Percentiles rank a stretch among this genome's conserved stretches.
phyloP scores from a whole-genome alignment of 1,140 invertebrate genomes.

The Plutomurus gul region DNA sequence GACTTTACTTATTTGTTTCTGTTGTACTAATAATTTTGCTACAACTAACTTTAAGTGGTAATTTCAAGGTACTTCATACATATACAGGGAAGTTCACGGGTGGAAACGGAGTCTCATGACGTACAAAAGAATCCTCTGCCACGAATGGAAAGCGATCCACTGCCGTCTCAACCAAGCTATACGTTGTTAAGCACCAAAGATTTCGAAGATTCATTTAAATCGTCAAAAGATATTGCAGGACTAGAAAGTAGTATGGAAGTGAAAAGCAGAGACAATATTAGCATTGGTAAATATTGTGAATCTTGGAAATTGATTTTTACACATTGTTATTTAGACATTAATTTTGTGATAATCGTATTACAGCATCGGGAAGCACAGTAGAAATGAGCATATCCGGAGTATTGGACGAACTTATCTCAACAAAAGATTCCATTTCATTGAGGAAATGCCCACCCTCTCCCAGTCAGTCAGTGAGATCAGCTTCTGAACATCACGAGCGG shows the following conservation, averaged over 20 bases:
- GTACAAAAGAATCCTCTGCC: not conserved
- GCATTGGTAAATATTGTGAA: not conserved
- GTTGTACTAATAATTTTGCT: too few relatives aligned
- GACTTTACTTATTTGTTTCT: not conserved
- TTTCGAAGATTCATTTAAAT: constrained; percentile 40
- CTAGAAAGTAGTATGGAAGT: not conserved
- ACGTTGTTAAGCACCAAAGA: constrained; percentile 14
- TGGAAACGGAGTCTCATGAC: constrained; percentile 11
- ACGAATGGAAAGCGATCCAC: constrained; percentile 48
- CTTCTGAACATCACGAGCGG: not conserved
- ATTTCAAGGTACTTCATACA: not conserved
- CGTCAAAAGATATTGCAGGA: not conserved
- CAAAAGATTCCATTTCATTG: not conserved
- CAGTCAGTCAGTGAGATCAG: not conserved
- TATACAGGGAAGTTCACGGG: not conserved
- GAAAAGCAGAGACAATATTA: not conserved
- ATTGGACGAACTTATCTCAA: constrained; percentile 37
- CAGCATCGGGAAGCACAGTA: constrained; percentile 32
- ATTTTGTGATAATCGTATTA: not conserved
- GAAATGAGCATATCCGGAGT: constrained; percentile 44
- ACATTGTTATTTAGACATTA: not conserved
- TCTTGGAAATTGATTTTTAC: not conserved
- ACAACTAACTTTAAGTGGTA: too few relatives aligned
- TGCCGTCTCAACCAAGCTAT: not conserved
- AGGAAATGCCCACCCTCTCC: constrained; percentile 12